A percentile compares a stretch with the other conserved stretches of the same genome.
These are phyloP conservation scores for Pachydiplax longipennis DNA, from an alignment of 2,888 invertebrate species.

Conservation along the genomic window DNA sequence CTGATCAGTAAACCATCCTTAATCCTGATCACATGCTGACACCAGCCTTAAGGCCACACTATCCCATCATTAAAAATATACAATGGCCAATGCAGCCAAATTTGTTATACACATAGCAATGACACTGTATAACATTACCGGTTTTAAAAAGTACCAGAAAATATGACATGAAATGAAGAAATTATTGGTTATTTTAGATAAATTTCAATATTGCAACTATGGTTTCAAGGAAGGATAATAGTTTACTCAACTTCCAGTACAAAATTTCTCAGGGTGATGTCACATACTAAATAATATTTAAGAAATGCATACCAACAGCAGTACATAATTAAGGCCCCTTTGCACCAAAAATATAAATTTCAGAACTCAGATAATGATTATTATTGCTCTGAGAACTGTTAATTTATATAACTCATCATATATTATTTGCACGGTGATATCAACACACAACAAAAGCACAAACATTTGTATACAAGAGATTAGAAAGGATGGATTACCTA, in stretches of 20 bases:
- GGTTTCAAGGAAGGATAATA: constrained; percentile 20
- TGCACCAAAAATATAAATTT: constrained; percentile 45
- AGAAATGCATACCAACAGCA: constrained; percentile 45
- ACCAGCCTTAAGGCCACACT: constrained; percentile 41
- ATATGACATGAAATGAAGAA: constrained; percentile 37
- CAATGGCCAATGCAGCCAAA: constrained; percentile 41
- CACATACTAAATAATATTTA: constrained; percentile 35
- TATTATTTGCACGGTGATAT: constrained; percentile 32
- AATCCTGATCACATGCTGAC: constrained; percentile 45
- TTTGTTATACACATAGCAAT: constrained; percentile 35
- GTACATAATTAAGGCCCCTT: constrained; percentile 46
- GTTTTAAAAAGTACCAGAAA: constrained; percentile 38
- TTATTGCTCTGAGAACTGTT: constrained; percentile 43
- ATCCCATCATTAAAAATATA: constrained; percentile 44
- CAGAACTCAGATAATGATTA: constrained; percentile 46
- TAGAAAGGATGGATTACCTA: constrained; percentile 40
- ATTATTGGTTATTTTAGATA: constrained; percentile 34
- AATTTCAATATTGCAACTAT: constrained; percentile 40
- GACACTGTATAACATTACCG: constrained; percentile 34
- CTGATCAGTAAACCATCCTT: constrained; percentile 44
- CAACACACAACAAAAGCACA: constrained; percentile 28
- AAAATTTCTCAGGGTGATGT: constrained; percentile 39
- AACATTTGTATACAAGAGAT: constrained; percentile 37
- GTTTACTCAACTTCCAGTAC: constrained; percentile 43
- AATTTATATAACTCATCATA: constrained; percentile 43